Percentiles rank a stretch among this genome's conserved stretches.
phyloP scores from a whole-genome alignment of 1,140 invertebrate genomes.

The Nasonia vitripennis region DNA sequence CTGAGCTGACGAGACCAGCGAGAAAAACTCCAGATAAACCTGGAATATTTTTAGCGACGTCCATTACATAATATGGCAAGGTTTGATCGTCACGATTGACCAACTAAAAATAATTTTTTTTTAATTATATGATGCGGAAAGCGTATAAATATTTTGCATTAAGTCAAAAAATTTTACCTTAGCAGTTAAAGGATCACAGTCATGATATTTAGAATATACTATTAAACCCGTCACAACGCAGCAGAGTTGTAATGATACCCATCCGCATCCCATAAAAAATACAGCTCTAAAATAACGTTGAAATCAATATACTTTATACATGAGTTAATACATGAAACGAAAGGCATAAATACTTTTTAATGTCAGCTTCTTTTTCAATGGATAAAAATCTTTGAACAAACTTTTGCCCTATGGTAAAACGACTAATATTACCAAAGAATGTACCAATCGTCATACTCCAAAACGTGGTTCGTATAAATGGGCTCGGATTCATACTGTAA shows the following conservation, averaged over 20 bases:
- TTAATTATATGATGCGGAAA: neutral
- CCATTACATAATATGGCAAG: conserved; percentile 79
- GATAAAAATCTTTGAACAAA: conserved; percentile 80
- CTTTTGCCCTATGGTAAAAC: conserved; percentile 80
- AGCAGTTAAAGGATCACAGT: conserved; percentile 78
- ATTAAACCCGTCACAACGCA: conserved; percentile 75
- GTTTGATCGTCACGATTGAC: conserved; percentile 73
- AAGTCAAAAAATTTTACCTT: conserved; percentile 52
- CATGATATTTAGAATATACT: conserved; percentile 78
- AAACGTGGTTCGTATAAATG: conserved; percentile 76
- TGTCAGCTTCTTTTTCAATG: conserved; percentile 31
- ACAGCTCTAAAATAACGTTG: conserved; percentile 60
- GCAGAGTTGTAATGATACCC: conserved; percentile 69
- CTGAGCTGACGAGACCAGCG: conserved; percentile 82
- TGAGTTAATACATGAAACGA: neutral
- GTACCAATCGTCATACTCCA: conserved; percentile 78
- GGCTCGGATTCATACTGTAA: conserved; percentile 76
- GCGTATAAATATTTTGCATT: conserved; percentile 6
- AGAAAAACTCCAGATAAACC: conserved; percentile 83
- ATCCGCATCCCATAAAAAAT: conserved; percentile 64
- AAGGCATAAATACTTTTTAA: conserved; percentile 32
- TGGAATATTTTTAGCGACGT: conserved; percentile 74
- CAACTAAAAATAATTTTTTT: conserved; percentile 45
- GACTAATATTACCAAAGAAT: conserved; percentile 77
- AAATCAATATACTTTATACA: neutral